Evolutionary conservation across 37 sponge, comb jelly and placozoan genomes (phyloP).

Genomic region (Chondrilla cf. caribensis): DNA sequence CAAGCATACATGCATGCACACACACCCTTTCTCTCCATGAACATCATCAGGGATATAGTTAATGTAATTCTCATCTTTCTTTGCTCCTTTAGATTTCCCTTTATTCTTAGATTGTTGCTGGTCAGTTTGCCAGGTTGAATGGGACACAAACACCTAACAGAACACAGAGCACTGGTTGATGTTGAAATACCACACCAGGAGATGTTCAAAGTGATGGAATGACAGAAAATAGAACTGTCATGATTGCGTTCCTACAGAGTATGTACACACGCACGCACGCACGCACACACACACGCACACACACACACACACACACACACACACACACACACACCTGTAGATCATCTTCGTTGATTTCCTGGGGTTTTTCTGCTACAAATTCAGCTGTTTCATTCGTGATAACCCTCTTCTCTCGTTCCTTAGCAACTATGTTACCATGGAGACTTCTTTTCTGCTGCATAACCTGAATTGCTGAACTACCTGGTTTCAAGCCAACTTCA

Average conservation of each 20-base stretch:
- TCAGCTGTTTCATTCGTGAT: background rate
- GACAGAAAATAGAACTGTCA: background rate
- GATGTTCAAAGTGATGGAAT: background rate
- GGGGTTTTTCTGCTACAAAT: background rate
- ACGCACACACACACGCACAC: too few species aligned
- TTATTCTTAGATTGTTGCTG: background rate
- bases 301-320: too few species aligned
- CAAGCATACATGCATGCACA: background rate
- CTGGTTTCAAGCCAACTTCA: conserved; percentile 54
- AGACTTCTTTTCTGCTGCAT: conserved; percentile 61
- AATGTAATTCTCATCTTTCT: conserved; percentile 50
- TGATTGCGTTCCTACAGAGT: too few species aligned
- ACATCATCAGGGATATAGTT: conserved; percentile 48
- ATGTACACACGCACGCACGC: too few species aligned
- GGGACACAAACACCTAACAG: conserved; percentile 8
- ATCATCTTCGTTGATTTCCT: background rate
- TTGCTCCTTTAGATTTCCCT: background rate
- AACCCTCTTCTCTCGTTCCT: conserved; percentile 18
- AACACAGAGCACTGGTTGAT: background rate
- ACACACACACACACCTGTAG: conserved; percentile 27
- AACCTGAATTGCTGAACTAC: conserved; percentile 42
- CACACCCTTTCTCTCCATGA: conserved; percentile 73
- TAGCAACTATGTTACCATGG: conserved; percentile 20
- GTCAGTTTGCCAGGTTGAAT: background rate
- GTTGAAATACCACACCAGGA: background rate